These are phyloP conservation scores for Sturnira hondurensis DNA, from an alignment of 2,113 vertebrate species.

Conservation along the genomic window DNA sequence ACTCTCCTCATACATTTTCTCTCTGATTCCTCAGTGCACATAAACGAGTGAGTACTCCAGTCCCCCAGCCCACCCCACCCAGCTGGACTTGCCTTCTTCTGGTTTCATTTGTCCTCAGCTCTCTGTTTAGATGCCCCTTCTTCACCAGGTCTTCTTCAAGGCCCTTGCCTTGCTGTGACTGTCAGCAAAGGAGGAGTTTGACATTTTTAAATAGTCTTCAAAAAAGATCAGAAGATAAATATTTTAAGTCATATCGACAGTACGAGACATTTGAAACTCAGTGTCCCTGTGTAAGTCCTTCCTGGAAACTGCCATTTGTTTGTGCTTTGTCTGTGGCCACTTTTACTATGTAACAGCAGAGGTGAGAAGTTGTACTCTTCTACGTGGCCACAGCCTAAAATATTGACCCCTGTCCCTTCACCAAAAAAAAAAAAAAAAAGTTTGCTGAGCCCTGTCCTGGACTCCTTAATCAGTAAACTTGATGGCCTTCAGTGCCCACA, in stretches of 20 bases:
- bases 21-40: not conserved
- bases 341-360: not conserved
- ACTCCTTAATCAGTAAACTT: not conserved
- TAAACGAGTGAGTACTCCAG: accelerated
- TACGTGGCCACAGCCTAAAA: not conserved
- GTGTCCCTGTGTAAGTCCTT: not conserved
- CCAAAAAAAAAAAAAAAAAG: not conserved
- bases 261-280: not conserved
- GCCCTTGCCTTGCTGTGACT: not conserved
- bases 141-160: not conserved
- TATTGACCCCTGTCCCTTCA: not conserved
- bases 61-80: accelerated
- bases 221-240: not conserved
- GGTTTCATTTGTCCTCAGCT: not conserved
- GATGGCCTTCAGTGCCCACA: not conserved
- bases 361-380: not conserved
- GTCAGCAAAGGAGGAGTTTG: not conserved
- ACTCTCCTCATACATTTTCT: not conserved
- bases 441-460: not conserved
- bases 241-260: not conserved
- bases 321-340: not conserved
- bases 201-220: not conserved
- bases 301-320: not conserved
- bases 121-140: not conserved
- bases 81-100: not conserved